Evolutionary conservation across 2,888 invertebrate species (phyloP).

Genomic region (Calliopum simillimum): DNA sequence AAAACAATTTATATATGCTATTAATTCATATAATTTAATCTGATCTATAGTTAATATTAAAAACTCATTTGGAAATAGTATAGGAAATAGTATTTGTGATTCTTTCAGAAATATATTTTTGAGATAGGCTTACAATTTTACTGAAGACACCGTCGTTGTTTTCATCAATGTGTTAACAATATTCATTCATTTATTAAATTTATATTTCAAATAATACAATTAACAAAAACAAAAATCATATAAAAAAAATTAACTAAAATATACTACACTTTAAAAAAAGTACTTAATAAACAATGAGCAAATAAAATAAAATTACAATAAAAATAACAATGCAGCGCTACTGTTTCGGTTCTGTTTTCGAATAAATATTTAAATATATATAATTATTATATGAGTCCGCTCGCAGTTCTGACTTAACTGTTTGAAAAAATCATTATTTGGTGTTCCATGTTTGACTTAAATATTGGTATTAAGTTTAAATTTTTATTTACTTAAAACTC

Average conservation of each 20-base stretch:
- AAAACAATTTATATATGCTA: constrained; percentile 28
- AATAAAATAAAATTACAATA: constrained; percentile 10
- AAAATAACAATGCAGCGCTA: constrained; percentile 8
- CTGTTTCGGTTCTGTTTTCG: neutral
- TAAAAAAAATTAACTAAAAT: constrained; percentile 31
- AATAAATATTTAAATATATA: constrained; percentile 31
- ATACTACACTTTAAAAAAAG: constrained; percentile 26
- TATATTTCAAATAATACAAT: constrained; percentile 18
- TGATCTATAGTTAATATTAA: constrained; percentile 1
- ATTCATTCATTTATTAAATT: constrained; percentile 30
- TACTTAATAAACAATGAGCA: constrained; percentile 12
- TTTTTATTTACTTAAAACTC: neutral
- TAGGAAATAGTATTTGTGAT: constrained; percentile 15
- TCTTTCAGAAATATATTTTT: neutral
- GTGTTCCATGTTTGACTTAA: constrained; percentile 32
- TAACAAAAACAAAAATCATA: constrained; percentile 32
- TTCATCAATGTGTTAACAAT: constrained; percentile 32
- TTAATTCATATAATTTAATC: constrained; percentile 19
- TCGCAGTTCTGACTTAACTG: neutral
- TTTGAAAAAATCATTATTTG: constrained; percentile 29
- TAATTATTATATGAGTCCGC: constrained; percentile 13
- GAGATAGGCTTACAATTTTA: neutral
- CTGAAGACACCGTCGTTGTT: constrained; percentile 17
- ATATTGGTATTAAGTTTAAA: constrained; percentile 14
- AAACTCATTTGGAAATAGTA: constrained; percentile 21